Conservation (phyloP, 2,113 vertebrate species). For the Eidolon helvum region DNA sequence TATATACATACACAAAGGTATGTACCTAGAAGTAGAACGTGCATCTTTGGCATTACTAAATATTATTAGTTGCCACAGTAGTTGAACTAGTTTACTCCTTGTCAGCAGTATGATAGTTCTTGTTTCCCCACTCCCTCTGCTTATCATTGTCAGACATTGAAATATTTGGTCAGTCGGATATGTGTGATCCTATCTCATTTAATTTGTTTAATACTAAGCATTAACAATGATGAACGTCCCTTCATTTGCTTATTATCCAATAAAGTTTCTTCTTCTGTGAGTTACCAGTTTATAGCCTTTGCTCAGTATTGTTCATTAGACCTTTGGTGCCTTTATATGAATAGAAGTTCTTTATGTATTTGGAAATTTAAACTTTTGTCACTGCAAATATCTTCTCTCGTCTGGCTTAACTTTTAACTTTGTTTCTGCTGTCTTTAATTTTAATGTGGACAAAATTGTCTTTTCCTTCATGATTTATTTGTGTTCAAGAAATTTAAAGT, state of each 20-base stretch:
- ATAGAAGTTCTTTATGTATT: not conserved
- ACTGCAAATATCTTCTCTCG: not conserved
- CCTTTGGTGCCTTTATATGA: not conserved
- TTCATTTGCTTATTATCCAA: not conserved
- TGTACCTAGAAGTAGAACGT: not conserved
- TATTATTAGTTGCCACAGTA: not conserved
- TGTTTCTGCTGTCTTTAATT: not conserved
- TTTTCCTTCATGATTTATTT: not conserved
- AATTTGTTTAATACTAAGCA: not conserved
- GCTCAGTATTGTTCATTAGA: not conserved
- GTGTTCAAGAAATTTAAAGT: not conserved
- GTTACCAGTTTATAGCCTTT: not conserved
- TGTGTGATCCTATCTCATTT: not conserved
- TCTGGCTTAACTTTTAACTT: not conserved
- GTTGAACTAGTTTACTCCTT: not conserved
- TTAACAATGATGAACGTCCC: not conserved
- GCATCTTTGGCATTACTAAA: not conserved
- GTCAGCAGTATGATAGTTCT: not conserved
- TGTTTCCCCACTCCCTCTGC: not conserved
- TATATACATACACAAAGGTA: not conserved
- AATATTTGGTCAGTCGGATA: not conserved
- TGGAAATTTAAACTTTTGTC: not conserved
- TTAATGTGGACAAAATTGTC: not conserved
- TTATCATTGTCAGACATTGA: not conserved
- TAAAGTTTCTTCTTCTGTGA: not conserved